These are phyloP conservation scores for Lepilemur septentrionalis DNA, from an alignment of 2,797 vertebrate species.

Conservation along the genomic window DNA sequence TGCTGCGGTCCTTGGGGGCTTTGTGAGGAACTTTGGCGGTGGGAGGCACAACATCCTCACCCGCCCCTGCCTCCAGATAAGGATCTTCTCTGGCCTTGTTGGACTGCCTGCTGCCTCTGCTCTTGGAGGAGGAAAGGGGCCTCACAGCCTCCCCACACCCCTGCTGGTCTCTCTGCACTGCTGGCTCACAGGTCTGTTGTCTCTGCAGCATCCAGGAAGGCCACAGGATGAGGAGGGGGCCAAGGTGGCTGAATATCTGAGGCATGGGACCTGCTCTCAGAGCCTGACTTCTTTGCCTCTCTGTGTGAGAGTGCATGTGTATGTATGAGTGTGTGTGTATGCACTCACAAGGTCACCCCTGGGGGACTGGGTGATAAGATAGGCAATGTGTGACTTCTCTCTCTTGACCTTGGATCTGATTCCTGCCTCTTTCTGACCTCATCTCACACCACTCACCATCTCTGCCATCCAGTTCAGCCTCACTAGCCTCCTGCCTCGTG, in stretches of 20 bases:
- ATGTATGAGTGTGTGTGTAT: not conserved
- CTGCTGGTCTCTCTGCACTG: not conserved
- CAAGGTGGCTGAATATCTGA: not conserved
- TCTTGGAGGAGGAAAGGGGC: not conserved
- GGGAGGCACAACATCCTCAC: not conserved
- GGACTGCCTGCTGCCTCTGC: not conserved
- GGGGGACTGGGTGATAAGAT: not conserved
- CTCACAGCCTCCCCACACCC: not conserved
- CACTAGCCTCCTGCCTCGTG: not conserved
- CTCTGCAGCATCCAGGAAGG: not conserved
- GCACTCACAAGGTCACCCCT: not conserved
- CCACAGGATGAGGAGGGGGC: not conserved
- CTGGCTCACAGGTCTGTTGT: not conserved
- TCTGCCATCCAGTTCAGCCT: not conserved
- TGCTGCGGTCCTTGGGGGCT: not conserved
- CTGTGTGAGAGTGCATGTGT: not conserved
- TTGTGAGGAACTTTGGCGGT: not conserved
- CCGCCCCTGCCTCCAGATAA: not conserved
- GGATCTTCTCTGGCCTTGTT: too few species aligned
- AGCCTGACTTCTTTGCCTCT: too few species aligned
- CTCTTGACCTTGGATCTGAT: not conserved
- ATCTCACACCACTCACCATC: not conserved
- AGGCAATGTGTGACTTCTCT: not conserved
- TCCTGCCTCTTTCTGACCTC: not conserved
- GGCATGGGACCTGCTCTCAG: not conserved